These are phyloP conservation scores for Martes martes DNA, from an alignment of 2,113 vertebrate species.

Conservation along the genomic window DNA sequence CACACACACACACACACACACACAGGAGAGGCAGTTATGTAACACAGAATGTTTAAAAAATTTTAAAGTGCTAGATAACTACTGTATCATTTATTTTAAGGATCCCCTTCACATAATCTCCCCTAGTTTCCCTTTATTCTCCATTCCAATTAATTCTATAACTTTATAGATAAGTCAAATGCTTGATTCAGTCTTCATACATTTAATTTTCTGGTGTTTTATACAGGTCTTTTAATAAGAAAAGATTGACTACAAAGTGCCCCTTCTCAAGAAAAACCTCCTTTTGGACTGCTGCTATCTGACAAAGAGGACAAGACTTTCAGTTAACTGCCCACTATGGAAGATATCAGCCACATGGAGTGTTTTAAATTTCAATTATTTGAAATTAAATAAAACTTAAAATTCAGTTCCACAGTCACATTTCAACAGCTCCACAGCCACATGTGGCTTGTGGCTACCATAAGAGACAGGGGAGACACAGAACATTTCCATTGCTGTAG, in stretches of 20 bases:
- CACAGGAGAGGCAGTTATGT: not conserved
- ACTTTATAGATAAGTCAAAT: constrained; percentile 84
- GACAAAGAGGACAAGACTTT: constrained; percentile 47
- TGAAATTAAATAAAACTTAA: constrained; percentile 35
- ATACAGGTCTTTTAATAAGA: constrained; percentile 81
- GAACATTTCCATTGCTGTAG: not conserved
- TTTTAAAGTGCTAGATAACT: not conserved
- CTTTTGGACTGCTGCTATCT: not conserved
- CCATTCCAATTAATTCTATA: constrained; percentile 73
- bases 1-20: not conserved
- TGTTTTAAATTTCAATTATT: constrained; percentile 12
- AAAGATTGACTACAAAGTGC: constrained; percentile 77
- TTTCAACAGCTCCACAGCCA: not conserved
- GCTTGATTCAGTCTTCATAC: constrained; percentile 84
- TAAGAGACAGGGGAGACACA: not conserved
- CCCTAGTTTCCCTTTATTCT: constrained; percentile 37
- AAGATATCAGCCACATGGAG: not conserved
- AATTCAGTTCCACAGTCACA: not conserved
- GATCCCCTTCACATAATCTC: not conserved
- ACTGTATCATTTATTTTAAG: not conserved
- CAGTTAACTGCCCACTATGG: not conserved
- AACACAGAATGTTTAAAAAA: not conserved
- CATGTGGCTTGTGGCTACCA: not conserved
- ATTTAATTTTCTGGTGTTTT: constrained; percentile 71
- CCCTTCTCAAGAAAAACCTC: constrained; percentile 64